Percentiles rank a stretch among this genome's conserved stretches.
Evolutionary conservation across 2,797 vertebrate genomes (phyloP).

Genomic region (Sus cebifrons): DNA sequence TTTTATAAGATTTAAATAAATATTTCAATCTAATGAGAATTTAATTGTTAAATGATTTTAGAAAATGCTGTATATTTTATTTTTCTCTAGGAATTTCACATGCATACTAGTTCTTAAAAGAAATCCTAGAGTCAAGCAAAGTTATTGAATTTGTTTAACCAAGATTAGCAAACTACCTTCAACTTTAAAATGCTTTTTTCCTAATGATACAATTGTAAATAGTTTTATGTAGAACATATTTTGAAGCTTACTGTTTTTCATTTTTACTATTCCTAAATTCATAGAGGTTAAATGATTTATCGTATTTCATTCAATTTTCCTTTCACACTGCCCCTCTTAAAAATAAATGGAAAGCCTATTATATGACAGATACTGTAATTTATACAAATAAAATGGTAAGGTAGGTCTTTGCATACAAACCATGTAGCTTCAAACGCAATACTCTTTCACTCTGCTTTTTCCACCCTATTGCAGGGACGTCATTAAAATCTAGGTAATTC

Average conservation of each 20-base stretch:
- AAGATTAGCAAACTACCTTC: not conserved
- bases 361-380: not conserved
- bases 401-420: not conserved
- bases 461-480: not conserved
- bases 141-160: not conserved
- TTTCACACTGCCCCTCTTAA: not conserved
- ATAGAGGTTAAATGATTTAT: not conserved
- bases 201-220: not conserved
- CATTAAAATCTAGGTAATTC: not conserved
- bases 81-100: not conserved
- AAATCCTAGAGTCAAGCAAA: not conserved
- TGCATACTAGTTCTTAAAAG: not conserved
- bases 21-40: not conserved
- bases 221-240: not conserved
- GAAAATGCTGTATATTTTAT: not conserved
- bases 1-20: not conserved
- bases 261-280: slow-evolving; percentile 31
- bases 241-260: not conserved
- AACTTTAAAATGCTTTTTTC: not conserved
- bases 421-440: not conserved
- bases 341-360: not conserved
- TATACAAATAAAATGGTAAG: not conserved
- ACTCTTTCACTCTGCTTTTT: not conserved
- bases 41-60: not conserved
- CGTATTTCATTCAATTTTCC: not conserved